phyloP scores from a whole-genome alignment of 2,113 vertebrate species.

The Anseranas semipalmata region DNA sequence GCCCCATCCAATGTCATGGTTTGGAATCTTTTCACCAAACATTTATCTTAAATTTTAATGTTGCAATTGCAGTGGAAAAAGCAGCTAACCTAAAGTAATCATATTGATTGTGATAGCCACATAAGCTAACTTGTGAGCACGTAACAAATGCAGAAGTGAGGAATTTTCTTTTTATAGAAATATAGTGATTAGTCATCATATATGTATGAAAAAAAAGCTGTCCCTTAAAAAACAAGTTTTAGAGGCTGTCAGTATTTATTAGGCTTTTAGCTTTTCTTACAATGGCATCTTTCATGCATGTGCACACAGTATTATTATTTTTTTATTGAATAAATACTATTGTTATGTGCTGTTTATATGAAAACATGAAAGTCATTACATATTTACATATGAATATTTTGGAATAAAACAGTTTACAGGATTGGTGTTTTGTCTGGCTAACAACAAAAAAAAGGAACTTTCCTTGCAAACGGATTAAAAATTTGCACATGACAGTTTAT shows the following conservation, averaged over 20 bases:
- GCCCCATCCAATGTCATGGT: not conserved
- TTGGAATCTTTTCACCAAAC: not conserved
- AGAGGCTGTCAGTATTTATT: not conserved
- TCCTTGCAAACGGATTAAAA: not conserved
- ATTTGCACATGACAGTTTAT: not conserved
- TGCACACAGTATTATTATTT: not conserved
- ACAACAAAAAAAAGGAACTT: not conserved
- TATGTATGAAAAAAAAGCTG: not conserved
- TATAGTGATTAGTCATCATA: rapidly evolving
- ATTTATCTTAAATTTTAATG: not conserved
- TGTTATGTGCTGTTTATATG: not conserved
- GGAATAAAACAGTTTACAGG: not conserved
- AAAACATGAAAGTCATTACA: not conserved
- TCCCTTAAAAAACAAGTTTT: not conserved
- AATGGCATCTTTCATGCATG: not conserved
- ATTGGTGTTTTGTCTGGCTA: not conserved
- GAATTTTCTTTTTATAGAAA: not conserved
- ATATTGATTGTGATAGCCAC: not conserved
- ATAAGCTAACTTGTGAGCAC: not conserved
- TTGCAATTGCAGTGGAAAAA: not conserved
- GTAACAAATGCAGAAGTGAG: not conserved
- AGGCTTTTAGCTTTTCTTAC: not conserved
- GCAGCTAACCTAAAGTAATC: not conserved
- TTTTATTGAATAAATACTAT: not conserved
- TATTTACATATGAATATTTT: not conserved